A percentile compares a stretch with the other conserved stretches of the same genome.
These are phyloP conservation scores for Diogma glabrata DNA, from an alignment of 2,888 invertebrate species.

Conservation along the genomic window DNA sequence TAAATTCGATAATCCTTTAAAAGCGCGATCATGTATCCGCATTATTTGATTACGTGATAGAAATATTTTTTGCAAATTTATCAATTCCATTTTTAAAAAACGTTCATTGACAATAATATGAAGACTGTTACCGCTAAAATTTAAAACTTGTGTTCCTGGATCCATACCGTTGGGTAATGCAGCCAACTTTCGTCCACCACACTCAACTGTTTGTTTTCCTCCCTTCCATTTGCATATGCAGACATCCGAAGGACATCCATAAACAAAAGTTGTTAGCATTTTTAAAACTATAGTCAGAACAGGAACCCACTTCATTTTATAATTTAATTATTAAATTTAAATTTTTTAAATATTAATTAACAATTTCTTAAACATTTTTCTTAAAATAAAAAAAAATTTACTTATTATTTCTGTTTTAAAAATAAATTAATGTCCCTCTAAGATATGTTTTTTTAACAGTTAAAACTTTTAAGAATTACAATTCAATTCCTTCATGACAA, in stretches of 20 bases:
- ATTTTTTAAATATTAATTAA: no score
- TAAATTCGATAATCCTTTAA: conserved; percentile 72
- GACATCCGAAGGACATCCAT: conserved; percentile 51
- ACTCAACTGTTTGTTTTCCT: conserved; percentile 84
- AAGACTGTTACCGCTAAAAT: conserved; percentile 72
- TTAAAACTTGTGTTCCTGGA: conserved; percentile 75
- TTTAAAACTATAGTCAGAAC: conserved; percentile 10
- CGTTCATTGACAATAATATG: conserved; percentile 66
- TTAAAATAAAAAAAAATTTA: no score
- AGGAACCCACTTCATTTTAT: conserved; percentile 10
- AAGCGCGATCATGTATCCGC: conserved; percentile 66
- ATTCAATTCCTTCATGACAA: no score
- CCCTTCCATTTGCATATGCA: conserved; percentile 89
- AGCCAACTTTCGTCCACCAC: conserved; percentile 63
- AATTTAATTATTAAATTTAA: neutral
- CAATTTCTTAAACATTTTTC: no score
- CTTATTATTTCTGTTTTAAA: no score
- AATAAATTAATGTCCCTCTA: no score
- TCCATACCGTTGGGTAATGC: conserved; percentile 70
- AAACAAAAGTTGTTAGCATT: neutral
- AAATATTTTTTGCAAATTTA: conserved; percentile 80
- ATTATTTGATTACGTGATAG: conserved; percentile 66
- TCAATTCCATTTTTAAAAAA: conserved; percentile 64
- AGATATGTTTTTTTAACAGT: no score
- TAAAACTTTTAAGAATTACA: no score